Percentiles rank a stretch among this genome's conserved stretches.
Conservation (phyloP, 2,888 invertebrate genomes). For the Watsonalla binaria region DNA sequence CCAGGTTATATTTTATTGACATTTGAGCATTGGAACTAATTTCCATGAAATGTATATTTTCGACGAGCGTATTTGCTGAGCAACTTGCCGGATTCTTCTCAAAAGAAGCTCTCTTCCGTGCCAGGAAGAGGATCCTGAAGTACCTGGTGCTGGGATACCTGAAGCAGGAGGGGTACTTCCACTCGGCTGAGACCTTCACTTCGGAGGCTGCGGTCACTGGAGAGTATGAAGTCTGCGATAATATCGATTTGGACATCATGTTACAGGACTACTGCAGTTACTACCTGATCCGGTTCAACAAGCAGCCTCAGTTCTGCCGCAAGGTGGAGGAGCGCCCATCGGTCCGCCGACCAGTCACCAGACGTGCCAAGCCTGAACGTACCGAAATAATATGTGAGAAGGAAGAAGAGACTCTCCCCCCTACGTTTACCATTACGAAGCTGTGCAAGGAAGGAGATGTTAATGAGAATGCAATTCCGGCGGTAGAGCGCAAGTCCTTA, state of each 20-base stretch:
- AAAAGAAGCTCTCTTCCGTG: slow-evolving; percentile 65
- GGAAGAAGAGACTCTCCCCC: slow-evolving; percentile 40
- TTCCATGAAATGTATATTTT: too few relatives aligned
- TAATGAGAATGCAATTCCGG: slow-evolving; percentile 24
- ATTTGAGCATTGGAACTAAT: too few relatives aligned
- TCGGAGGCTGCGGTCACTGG: slow-evolving; percentile 85
- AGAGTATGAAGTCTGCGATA: slow-evolving; percentile 90
- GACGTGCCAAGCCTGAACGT: slow-evolving; percentile 30
- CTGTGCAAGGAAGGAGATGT: slow-evolving; percentile 34
- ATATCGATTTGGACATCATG: slow-evolving; percentile 92
- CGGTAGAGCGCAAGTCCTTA: slow-evolving; percentile 51
- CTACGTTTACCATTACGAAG: slow-evolving; percentile 52
- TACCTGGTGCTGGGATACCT: slow-evolving; percentile 84
- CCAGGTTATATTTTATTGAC: too few relatives aligned
- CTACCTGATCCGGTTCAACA: slow-evolving; percentile 90
- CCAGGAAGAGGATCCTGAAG: slow-evolving; percentile 62
- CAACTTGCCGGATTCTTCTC: too few relatives aligned
- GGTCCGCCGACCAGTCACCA: slow-evolving; percentile 42
- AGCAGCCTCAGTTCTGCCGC: slow-evolving; percentile 89
- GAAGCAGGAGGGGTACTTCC: slow-evolving; percentile 80
- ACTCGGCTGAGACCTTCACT: slow-evolving; percentile 81
- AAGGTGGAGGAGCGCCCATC: slow-evolving; percentile 53
- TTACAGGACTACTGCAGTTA: slow-evolving; percentile 86
- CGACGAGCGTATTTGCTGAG: too few relatives aligned
- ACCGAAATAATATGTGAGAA: slow-evolving; percentile 18